Evolutionary conservation across 2,113 vertebrate genomes (phyloP).

Genomic region (Orthonyx spaldingii): DNA sequence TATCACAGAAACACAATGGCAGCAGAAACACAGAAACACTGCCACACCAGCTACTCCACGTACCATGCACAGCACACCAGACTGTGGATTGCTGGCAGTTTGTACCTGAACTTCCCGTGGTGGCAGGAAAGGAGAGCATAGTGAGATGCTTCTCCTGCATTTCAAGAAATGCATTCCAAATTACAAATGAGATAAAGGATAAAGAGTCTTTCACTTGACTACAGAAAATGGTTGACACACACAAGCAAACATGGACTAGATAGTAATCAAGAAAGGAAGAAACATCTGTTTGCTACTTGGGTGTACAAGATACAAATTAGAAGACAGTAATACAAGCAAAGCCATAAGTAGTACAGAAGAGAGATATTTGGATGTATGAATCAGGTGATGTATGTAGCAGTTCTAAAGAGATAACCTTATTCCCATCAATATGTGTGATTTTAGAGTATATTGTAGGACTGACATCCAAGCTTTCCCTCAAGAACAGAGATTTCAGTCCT

Average conservation of each 20-base stretch:
- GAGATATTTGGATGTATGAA: neutral
- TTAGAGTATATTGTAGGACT: neutral
- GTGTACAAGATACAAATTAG: neutral
- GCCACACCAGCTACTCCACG: too few relatives aligned
- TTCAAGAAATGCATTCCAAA: neutral
- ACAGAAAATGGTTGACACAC: neutral
- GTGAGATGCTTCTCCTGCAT: neutral
- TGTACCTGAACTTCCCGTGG: neutral
- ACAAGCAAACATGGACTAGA: neutral
- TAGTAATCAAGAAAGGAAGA: neutral
- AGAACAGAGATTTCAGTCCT: neutral
- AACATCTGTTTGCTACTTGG: neutral
- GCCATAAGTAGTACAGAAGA: neutral
- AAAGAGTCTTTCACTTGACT: neutral
- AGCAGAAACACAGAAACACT: neutral
- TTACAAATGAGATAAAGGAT: neutral
- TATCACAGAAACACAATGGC: too few relatives aligned
- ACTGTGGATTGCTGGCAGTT: neutral
- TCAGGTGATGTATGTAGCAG: neutral
- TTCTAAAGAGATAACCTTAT: neutral
- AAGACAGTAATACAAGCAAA: neutral
- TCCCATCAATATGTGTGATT: neutral
- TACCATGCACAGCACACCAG: fast-evolving
- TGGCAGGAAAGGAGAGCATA: neutral
- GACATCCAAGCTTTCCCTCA: neutral